Evolutionary conservation across 2,113 vertebrate species (phyloP).

Genomic region (Brachionichthys hirsutus): DNA sequence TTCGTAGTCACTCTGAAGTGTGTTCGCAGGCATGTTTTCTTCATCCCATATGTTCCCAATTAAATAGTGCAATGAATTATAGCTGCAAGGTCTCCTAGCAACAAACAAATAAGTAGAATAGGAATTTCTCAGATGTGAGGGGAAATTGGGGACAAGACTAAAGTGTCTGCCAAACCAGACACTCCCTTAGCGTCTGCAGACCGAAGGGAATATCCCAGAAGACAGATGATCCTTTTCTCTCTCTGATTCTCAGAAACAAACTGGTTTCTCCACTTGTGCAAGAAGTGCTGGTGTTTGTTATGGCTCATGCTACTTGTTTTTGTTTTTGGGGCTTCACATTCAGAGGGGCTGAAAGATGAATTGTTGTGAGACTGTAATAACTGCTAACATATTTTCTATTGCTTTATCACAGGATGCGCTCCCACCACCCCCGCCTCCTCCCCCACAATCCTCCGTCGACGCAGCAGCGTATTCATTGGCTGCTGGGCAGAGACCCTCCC

Average conservation of each 20-base stretch:
- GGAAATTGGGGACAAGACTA: slow-evolving; percentile 39
- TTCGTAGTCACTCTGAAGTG: slow-evolving; percentile 42
- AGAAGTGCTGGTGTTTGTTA: slow-evolving; percentile 8
- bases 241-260: slow-evolving; percentile 44
- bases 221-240: slow-evolving; percentile 45
- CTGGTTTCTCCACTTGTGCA: slow-evolving; percentile 46
- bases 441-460: slow-evolving; percentile 83
- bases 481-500: slow-evolving; percentile 80
- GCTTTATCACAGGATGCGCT: slow-evolving; percentile 69
- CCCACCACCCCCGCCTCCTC: slow-evolving; percentile 85
- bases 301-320: slow-evolving; percentile 27
- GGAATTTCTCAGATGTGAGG: slow-evolving; percentile 30
- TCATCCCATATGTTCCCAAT: slow-evolving; percentile 67
- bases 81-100: slow-evolving; percentile 64
- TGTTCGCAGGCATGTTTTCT: slow-evolving; percentile 48
- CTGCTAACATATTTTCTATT: slow-evolving; percentile 34
- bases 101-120: slow-evolving; percentile 67
- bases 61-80: slow-evolving; percentile 58
- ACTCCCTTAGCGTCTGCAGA: slow-evolving; percentile 45
- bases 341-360: slow-evolving; percentile 9
- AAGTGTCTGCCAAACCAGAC: slow-evolving; percentile 46
- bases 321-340: slow-evolving; percentile 4
- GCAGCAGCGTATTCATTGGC: slow-evolving; percentile 78
- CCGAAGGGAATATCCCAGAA: slow-evolving; percentile 48
- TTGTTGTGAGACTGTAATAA: slow-evolving; percentile 9